These are phyloP conservation scores for Cygnus buccinator DNA, from an alignment of 2,113 vertebrate genomes.

Conservation along the genomic window DNA sequence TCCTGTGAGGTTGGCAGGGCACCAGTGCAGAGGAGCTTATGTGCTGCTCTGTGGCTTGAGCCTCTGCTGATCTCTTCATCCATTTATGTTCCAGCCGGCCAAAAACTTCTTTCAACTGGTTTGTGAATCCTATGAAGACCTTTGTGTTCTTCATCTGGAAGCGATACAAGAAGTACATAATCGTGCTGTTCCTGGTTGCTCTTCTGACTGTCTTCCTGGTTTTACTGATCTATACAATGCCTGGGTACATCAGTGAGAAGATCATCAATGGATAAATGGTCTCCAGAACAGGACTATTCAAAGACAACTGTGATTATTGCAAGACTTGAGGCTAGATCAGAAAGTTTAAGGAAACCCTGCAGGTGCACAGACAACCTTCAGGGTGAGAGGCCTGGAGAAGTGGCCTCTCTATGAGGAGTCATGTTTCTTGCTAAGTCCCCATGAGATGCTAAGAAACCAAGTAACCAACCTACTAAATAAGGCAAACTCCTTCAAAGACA, in stretches of 20 bases:
- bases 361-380: not conserved
- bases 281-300: not conserved
- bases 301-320: not conserved
- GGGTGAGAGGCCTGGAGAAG: not conserved
- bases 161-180: constrained; percentile 89
- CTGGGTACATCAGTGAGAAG: constrained; percentile 86
- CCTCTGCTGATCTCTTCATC: not conserved
- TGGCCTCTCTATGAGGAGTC: not conserved
- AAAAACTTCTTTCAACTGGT: constrained; percentile 92
- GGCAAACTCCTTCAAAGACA: not conserved
- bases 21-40: not conserved
- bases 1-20: not conserved
- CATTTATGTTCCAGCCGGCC: constrained; percentile 80
- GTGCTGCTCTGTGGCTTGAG: not conserved
- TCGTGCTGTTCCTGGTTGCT: constrained; percentile 80
- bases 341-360: not conserved
- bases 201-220: constrained; percentile 85
- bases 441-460: not conserved
- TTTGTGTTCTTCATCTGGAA: constrained; percentile 93
- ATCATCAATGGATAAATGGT: constrained; percentile 82
- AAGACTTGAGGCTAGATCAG: not conserved
- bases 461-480: not conserved
- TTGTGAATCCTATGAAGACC: constrained; percentile 93
- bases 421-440: not conserved
- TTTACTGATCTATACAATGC: constrained; percentile 90